Conservation (phyloP, 2,888 invertebrate species). For the Thecocarcelia acutangulata region DNA sequence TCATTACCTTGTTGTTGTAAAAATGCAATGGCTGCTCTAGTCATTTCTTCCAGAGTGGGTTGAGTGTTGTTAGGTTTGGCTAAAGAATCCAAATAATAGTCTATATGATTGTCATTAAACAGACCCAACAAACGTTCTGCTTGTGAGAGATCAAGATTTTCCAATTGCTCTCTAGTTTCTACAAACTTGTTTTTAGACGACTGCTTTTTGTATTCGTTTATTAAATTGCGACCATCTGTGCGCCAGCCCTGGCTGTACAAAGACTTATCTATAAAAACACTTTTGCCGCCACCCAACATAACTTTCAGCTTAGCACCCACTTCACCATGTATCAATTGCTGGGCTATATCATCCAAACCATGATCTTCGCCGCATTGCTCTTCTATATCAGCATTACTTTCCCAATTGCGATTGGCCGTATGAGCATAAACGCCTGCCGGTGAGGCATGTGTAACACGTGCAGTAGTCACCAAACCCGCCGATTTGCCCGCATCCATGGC, state of each 20-base stretch:
- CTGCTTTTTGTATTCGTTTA: conserved; percentile 84
- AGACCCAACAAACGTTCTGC: conserved; percentile 86
- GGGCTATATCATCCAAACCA: conserved; percentile 86
- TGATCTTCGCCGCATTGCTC: conserved; percentile 79
- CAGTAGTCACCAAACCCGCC: conserved; percentile 88
- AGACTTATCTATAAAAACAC: conserved; percentile 84
- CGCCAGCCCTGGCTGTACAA: conserved; percentile 83
- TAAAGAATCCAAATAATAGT: conserved; percentile 85
- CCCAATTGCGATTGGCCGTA: conserved; percentile 85
- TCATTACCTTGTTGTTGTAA: conserved; percentile 83
- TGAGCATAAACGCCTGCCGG: conserved; percentile 86
- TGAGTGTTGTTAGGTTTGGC: conserved; percentile 79
- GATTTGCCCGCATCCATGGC: conserved; percentile 86
- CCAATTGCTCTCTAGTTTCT: conserved; percentile 82
- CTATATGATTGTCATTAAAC: conserved; percentile 86
- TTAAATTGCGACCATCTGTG: conserved; percentile 85
- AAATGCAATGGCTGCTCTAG: conserved; percentile 87
- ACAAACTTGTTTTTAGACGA: conserved; percentile 82
- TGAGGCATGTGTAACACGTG: conserved; percentile 90
- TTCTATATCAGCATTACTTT: conserved; percentile 84
- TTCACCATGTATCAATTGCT: conserved; percentile 84
- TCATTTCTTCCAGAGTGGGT: conserved; percentile 90
- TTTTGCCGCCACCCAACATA: conserved; percentile 89
- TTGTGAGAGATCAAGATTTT: conserved; percentile 80
- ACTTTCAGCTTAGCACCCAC: conserved; percentile 88